These are phyloP conservation scores for Nematopogon swammerdamellus DNA, from an alignment of 2,888 invertebrate genomes.

Conservation along the genomic window DNA sequence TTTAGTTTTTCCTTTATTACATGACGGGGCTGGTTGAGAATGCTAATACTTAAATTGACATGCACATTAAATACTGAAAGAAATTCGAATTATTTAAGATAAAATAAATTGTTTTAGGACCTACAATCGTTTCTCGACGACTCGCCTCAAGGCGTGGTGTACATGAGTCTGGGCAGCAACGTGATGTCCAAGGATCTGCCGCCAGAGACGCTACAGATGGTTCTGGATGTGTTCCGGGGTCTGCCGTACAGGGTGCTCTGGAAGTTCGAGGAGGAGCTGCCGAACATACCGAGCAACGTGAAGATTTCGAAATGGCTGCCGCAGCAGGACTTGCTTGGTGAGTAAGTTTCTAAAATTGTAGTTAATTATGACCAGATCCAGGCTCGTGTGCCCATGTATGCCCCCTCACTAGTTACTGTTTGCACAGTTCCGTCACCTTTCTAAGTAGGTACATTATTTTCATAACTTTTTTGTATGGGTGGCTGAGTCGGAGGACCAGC, in stretches of 20 bases:
- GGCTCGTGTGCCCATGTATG: too few species aligned
- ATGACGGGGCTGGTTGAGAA: too few species aligned
- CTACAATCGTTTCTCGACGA: background rate
- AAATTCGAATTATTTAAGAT: too few species aligned
- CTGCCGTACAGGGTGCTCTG: conserved; percentile 18
- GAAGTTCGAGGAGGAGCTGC: conserved; percentile 17
- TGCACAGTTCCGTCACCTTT: too few species aligned
- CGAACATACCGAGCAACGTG: conserved; percentile 15
- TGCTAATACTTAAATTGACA: too few species aligned
- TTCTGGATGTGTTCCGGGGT: conserved; percentile 15
- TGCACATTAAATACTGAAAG: too few species aligned
- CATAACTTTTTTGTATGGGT: too few species aligned
- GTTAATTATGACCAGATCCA: too few species aligned
- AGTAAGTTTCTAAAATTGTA: conserved; percentile 5
- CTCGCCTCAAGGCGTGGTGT: background rate
- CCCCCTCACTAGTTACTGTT: too few species aligned
- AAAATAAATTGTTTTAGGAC: background rate
- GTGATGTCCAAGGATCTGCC: conserved; percentile 9
- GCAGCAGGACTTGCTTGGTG: conserved; percentile 17
- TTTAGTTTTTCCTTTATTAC: too few species aligned
- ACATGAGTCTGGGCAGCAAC: background rate
- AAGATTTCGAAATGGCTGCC: conserved; percentile 19
- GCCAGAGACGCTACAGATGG: conserved; percentile 13
- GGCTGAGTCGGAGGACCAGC: too few species aligned
- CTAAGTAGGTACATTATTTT: too few species aligned